Evolutionary conservation across 2,797 vertebrate genomes (phyloP), one percentile per base, ranked within the genome.

Genomic region (Simalia tracyae): DNA sequence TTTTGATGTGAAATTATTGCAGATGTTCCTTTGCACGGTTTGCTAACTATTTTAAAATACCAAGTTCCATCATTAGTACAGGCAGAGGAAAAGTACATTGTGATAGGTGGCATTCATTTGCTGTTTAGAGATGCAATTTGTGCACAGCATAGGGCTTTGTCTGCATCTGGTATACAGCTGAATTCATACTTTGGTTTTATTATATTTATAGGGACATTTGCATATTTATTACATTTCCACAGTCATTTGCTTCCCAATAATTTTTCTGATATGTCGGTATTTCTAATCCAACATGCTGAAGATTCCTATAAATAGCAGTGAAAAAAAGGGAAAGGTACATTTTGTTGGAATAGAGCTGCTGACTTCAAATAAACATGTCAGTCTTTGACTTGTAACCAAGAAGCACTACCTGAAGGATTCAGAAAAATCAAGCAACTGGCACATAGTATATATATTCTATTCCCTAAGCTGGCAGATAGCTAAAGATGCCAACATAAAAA

Each of bases 171-270:
- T 59, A 72, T 81, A 61, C 76, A 61, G 87, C 76, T 89, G 87
- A 89, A 87, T 63, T 89, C 81, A 68, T 89, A 61, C 42, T 72
- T 46, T 54, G 36, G 50, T 72, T 8, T 89, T 93, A 81, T 61
- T 90, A 90, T 5, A 19, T 92, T 57, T 95, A 89, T 95, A 95
- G 89, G 87, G 93, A 90, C 46, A 95, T 92, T 93, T 92, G 94
- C 90, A 60, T 92, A 87, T 81, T 84, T 68, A 91, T 93, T 94
- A n/a, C 26, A 46, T 94, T 91, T 86, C 64, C 85, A 64, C 89
- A 94, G 64, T 91, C 90, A 89, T 92, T 91, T 90, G 90, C 60
- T 93, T 57, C 87, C 59, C 66, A 56, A 26, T 90, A 46, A 42
- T 92, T 90, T 87, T 91, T 93, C n/a, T 87, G 86, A 54, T 17